Conservation (phyloP, 2,888 invertebrate genomes). For the Chelonus formosanus region DNA sequence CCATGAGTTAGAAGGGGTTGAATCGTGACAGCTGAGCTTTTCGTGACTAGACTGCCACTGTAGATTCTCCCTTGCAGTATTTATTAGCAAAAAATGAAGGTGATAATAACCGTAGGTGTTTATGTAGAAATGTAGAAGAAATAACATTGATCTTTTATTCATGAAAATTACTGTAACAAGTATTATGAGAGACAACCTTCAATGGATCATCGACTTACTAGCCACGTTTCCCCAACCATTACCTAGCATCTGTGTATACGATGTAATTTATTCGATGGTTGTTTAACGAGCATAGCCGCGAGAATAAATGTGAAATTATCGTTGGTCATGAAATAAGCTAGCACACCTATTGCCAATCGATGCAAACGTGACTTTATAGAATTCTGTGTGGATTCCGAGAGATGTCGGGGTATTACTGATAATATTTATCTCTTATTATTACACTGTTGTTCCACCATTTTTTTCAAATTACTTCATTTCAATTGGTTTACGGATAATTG, state of each 20-base stretch:
- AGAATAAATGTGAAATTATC: slow-evolving; percentile 5
- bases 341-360: slow-evolving; percentile 11
- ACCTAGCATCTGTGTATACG: neutral
- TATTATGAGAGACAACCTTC: neutral
- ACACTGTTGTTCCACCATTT: too few species aligned
- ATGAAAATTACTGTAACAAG: neutral
- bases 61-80: neutral
- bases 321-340: slow-evolving; percentile 31
- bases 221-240: slow-evolving; percentile 1
- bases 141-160: slow-evolving; percentile 1
- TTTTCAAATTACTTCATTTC: too few species aligned
- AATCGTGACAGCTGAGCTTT: slow-evolving; percentile 20
- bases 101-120: slow-evolving; percentile 9
- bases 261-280: slow-evolving; percentile 17
- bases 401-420: slow-evolving; percentile 27
- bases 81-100: slow-evolving; percentile 10
- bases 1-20: slow-evolving; percentile 33
- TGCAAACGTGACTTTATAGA: neutral
- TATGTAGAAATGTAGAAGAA: neutral
- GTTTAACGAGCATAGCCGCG: slow-evolving; percentile 30
- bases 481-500: too few species aligned
- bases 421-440: too few species aligned
- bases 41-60: slow-evolving; percentile 20
- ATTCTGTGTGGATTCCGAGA: neutral
- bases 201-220: slow-evolving; percentile 1